Conservation (phyloP, 2,888 invertebrate species). For the Meteorus colon region DNA sequence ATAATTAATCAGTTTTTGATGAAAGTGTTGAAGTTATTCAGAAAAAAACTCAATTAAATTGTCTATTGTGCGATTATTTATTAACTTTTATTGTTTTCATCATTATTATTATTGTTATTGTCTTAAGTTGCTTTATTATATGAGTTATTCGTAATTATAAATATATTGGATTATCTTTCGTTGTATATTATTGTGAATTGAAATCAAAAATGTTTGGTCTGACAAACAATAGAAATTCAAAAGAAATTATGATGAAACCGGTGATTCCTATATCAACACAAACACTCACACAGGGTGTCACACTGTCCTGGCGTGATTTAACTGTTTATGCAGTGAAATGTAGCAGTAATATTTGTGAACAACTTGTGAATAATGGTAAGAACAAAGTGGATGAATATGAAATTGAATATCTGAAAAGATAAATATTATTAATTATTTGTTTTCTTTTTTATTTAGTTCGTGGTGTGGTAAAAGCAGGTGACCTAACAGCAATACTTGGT, state of each 20-base stretch:
- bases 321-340: conserved; percentile 80
- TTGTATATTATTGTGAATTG: background rate
- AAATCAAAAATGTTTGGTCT: conserved; percentile 42
- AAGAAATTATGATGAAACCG: conserved; percentile 37
- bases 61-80: background rate
- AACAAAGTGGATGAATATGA: background rate
- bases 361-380: conserved; percentile 85
- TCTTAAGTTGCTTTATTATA: no score
- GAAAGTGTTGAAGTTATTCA: no score
- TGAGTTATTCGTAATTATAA: no score
- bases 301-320: conserved; percentile 86
- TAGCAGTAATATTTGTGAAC: conserved; percentile 76
- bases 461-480: conserved; percentile 87
- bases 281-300: conserved; percentile 74
- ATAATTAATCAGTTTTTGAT: no score
- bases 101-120: no score
- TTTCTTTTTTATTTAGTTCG: conserved; percentile 76
- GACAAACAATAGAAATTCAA: conserved; percentile 7
- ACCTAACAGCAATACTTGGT: conserved; percentile 89
- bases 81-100: background rate
- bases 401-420: background rate
- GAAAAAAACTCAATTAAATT: no score
- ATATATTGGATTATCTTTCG: no score
- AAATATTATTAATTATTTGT: conserved; percentile 15
- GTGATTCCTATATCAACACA: conserved; percentile 1